These are phyloP conservation scores for Trichonephila clavata DNA, from an alignment of 1,140 invertebrate genomes.

Conservation along the genomic window DNA sequence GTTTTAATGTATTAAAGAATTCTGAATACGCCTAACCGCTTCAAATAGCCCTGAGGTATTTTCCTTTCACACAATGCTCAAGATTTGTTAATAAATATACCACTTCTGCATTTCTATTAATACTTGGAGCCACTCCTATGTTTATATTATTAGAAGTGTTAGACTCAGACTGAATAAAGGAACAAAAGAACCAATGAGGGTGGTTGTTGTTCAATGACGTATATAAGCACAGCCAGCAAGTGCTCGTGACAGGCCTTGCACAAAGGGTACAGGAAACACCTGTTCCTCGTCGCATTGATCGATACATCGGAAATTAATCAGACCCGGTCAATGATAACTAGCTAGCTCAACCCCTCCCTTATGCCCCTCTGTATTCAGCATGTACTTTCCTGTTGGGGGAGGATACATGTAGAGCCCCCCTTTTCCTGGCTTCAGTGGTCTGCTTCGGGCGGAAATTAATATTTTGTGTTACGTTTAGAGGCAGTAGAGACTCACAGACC, in stretches of 20 bases:
- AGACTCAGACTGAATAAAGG: not conserved
- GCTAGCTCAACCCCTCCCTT: slow-evolving; percentile 15
- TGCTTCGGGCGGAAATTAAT: slow-evolving; percentile 67
- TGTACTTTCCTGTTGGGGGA: not conserved
- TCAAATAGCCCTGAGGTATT: not conserved
- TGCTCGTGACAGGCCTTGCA: slow-evolving; percentile 67
- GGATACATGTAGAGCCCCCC: not conserved
- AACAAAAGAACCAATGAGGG: slow-evolving; percentile 50
- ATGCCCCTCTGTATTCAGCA: not conserved
- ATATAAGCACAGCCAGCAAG: slow-evolving; percentile 39
- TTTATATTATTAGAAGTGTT: slow-evolving; percentile 21
- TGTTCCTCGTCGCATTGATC: slow-evolving; percentile 63
- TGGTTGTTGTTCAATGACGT: slow-evolving; percentile 32
- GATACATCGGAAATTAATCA: slow-evolving; percentile 76
- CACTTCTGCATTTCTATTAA: slow-evolving; percentile 17
- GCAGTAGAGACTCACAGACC: not conserved
- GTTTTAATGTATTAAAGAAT: not conserved
- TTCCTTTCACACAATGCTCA: not conserved
- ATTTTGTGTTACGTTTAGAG: slow-evolving; percentile 62
- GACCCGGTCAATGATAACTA: slow-evolving; percentile 71
- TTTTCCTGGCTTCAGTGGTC: not conserved
- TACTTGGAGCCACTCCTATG: slow-evolving; percentile 2
- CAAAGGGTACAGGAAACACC: slow-evolving; percentile 73
- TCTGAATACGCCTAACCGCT: not conserved
- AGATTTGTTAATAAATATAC: not conserved